A percentile compares a stretch with the other conserved stretches of the same genome.
Conservation (phyloP, 1,140 invertebrate species). For the Nephila pilipes region DNA sequence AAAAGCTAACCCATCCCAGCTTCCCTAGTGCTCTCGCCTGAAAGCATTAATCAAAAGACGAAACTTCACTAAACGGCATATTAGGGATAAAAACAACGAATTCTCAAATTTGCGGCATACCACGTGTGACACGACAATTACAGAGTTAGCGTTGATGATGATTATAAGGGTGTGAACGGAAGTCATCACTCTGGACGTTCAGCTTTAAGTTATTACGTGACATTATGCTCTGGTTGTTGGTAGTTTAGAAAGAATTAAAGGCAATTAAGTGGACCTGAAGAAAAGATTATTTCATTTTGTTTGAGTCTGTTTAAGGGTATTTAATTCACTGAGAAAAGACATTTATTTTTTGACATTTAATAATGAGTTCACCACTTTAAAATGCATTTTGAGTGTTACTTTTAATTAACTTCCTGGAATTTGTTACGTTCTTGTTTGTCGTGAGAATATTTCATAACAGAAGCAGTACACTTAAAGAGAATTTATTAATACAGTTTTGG, state of each 20-base stretch:
- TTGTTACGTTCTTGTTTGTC: background rate
- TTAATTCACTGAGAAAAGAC: background rate
- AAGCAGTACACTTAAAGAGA: too few relatives aligned
- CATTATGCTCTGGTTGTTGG: background rate
- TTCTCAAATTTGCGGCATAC: conserved; percentile 24
- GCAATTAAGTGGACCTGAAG: conserved; percentile 38
- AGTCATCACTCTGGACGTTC: conserved; percentile 2
- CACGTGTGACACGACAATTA: conserved; percentile 42
- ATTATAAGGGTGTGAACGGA: conserved; percentile 5
- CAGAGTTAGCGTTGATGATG: background rate
- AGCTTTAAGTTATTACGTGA: conserved; percentile 10
- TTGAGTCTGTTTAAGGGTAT: background rate
- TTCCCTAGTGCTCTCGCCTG: background rate
- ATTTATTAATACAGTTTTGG: too few relatives aligned
- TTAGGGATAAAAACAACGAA: conserved; percentile 44
- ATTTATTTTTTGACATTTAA: conserved; percentile 21
- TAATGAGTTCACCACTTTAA: conserved; percentile 1
- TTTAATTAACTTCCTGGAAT: background rate
- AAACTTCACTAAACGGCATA: conserved; percentile 14
- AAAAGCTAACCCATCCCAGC: background rate
- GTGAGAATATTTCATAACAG: too few relatives aligned
- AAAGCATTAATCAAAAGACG: conserved; percentile 38
- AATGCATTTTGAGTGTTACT: background rate
- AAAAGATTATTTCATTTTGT: conserved; percentile 9
- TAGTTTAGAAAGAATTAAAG: conserved; percentile 20